Conservation (phyloP, 2,797 vertebrate species). For the Phoeniculus purpureus region DNA sequence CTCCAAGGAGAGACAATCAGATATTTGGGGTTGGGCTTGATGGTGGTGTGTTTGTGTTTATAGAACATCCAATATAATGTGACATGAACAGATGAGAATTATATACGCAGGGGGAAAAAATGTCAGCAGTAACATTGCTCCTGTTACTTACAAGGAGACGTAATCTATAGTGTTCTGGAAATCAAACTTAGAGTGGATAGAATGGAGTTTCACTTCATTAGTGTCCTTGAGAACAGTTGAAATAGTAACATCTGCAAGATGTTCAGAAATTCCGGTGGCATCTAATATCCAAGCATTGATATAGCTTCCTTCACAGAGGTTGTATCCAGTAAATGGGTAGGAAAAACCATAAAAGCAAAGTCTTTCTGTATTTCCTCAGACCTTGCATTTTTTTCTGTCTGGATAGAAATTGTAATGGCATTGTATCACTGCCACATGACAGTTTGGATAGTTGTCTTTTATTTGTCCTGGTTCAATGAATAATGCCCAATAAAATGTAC, state of each 20-base stretch:
- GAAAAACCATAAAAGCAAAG: rapidly evolving
- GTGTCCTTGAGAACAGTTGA: neutral
- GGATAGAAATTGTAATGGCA: neutral
- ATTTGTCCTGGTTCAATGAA: neutral
- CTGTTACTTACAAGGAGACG: neutral
- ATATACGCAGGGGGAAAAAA: too few species aligned
- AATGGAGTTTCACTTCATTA: neutral
- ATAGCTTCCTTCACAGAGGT: neutral
- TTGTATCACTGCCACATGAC: neutral
- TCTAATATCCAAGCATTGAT: neutral
- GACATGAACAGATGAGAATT: neutral
- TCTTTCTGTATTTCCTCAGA: neutral
- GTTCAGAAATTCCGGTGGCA: neutral
- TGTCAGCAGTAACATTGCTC: too few species aligned
- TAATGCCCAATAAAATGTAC: neutral
- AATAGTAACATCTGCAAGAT: neutral
- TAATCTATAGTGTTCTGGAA: neutral
- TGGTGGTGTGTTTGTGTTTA: neutral
- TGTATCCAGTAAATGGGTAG: neutral
- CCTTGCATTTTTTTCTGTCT: neutral
- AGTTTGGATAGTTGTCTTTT: neutral
- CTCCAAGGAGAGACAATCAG: neutral
- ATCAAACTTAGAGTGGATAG: neutral
- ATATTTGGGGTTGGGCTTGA: neutral
- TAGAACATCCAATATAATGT: neutral